phyloP scores from a whole-genome alignment of 2,113 vertebrate genomes.

The Isichthys henryi region DNA sequence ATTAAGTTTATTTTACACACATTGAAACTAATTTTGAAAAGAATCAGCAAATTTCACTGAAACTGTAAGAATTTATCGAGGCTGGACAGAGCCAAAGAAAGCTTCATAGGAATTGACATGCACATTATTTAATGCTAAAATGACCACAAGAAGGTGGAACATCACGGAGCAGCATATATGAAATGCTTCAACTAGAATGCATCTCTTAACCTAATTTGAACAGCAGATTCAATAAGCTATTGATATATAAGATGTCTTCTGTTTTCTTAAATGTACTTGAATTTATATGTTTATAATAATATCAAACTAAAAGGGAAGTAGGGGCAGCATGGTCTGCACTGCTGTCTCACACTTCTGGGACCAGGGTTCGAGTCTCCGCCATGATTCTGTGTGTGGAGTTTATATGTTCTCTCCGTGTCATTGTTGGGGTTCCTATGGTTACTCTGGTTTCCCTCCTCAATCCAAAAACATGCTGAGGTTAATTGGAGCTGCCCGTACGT shows the following conservation, averaged over 20 bases:
- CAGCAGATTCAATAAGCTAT: too few relatives aligned
- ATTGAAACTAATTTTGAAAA: neutral
- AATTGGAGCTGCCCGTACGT: neutral
- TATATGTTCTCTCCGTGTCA: too few relatives aligned
- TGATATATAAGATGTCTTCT: too few relatives aligned
- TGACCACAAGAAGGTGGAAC: neutral
- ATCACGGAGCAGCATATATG: neutral
- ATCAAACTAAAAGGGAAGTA: too few relatives aligned
- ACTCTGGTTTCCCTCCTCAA: too few relatives aligned
- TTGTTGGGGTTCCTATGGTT: too few relatives aligned
- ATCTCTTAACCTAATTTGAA: neutral
- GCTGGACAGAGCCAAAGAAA: neutral
- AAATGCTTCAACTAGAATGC: neutral
- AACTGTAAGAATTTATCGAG: neutral
- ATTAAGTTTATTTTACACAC: neutral
- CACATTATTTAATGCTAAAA: neutral
- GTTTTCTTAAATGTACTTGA: too few relatives aligned
- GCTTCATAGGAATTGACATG: neutral
- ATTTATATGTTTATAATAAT: too few relatives aligned
- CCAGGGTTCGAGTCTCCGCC: too few relatives aligned
- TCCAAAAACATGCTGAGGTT: neutral
- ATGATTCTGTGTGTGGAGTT: too few relatives aligned
- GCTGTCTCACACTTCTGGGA: too few relatives aligned
- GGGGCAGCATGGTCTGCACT: too few relatives aligned
- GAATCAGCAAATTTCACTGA: neutral